These are phyloP conservation scores for Bombyx mandarina DNA, from an alignment of 1,140 invertebrate species.

Conservation along the genomic window DNA sequence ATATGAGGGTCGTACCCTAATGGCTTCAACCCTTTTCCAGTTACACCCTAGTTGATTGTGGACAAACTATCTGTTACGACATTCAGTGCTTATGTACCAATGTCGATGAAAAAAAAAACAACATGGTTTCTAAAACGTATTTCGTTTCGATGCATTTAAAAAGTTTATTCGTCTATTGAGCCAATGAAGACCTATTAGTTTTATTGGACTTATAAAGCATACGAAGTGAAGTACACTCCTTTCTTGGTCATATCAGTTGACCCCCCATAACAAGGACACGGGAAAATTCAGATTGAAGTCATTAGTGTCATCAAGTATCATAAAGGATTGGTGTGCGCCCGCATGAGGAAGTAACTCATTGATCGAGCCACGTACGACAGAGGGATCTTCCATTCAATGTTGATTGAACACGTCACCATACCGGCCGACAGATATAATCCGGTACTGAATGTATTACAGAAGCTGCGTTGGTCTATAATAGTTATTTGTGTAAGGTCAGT, in stretches of 20 bases:
- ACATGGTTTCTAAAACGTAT: neutral
- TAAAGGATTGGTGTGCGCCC: constrained; percentile 49
- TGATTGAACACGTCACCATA: constrained; percentile 40
- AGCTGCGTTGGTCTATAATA: constrained; percentile 15
- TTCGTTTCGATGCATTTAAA: constrained; percentile 1
- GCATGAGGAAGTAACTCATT: constrained; percentile 63
- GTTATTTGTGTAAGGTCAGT: constrained; percentile 17
- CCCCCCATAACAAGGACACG: constrained; percentile 48
- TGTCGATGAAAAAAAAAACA: neutral
- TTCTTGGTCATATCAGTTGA: constrained; percentile 54
- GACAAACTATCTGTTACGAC: constrained; percentile 21
- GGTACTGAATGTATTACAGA: constrained; percentile 1
- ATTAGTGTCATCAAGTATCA: constrained; percentile 56
- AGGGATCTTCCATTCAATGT: constrained; percentile 31
- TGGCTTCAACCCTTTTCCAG: constrained; percentile 43
- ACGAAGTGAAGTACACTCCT: constrained; percentile 26
- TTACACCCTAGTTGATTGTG: constrained; percentile 43
- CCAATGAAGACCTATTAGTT: constrained; percentile 55
- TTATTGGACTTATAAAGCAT: constrained; percentile 51
- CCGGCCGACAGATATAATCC: constrained; percentile 1
- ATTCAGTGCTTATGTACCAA: neutral
- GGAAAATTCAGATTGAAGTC: constrained; percentile 49
- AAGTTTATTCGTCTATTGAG: constrained; percentile 24
- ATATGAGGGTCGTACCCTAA: constrained; percentile 32
- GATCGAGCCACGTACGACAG: constrained; percentile 43